Base-by-base conservation (phyloP, 2,113 vertebrate genomes). In the Sylvietta virens region DNA sequence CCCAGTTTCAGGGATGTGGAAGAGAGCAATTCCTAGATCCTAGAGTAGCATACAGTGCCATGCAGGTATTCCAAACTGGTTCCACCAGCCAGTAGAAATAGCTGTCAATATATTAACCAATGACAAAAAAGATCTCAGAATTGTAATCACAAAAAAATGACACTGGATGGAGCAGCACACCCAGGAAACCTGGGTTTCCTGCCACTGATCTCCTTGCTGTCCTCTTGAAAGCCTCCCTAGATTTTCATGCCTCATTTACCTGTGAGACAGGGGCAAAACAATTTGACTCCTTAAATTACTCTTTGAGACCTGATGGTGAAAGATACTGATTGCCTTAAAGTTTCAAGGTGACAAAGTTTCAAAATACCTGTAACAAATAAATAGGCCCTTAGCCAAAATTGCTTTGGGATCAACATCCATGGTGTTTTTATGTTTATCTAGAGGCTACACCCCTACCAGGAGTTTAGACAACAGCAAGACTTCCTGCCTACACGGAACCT, bases 101-200 rank as follows among this genome's bases (percentile, higher is more conserved):
- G 53, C n/a, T 92, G 70, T 2, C 30, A 74, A 10, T 62, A 39
- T 35, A 50, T 60, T 79, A 72, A 60, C 8, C 67, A 84, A 27
- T 11, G 11, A 57, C 70, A 72, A 33, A 79, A 56, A 54, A 19
- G 0, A 8, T 35, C 19, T 84, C 71, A 91, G 39, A 92, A 78
- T 12, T 94, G 94, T 88, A 94, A 80, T 92, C 94, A 57, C 74
- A 86, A 85, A 82, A 79, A 61, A 73, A 47, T 90, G 62, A 94
- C 94, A 92, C 90, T 93, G 96, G 90, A 97, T 94, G 93, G 93
- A 95, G 95, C 90, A 96, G 39, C 85, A 73, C 28, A 77, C 15
- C 39, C 71, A 66, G 53, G 62, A 82, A 87, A 80, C 30, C 15
- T 70, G 48, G 21, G 13, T 20, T 57, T 92, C 56, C 61, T 78